Percentiles rank a stretch among this genome's conserved stretches.
Evolutionary conservation across 2,797 vertebrate genomes (phyloP).

Genomic region (Babyrousa celebensis): DNA sequence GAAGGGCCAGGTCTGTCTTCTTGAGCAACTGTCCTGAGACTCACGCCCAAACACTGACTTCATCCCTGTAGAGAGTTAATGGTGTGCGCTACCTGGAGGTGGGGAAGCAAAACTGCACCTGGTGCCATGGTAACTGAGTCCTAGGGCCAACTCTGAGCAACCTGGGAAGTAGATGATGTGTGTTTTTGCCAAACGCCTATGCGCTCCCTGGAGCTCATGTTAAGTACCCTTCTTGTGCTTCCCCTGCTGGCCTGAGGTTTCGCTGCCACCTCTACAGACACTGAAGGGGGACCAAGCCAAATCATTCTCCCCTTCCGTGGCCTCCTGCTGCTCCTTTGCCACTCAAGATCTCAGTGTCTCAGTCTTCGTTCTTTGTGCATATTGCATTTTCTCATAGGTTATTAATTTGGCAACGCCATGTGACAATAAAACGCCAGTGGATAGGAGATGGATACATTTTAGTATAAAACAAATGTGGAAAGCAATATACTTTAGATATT

Average conservation of each 20-base stretch:
- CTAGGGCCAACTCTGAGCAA: not conserved
- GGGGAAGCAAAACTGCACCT: fast-evolving
- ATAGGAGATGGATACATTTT: not conserved
- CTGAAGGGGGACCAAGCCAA: fast-evolving
- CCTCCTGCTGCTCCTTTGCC: not conserved
- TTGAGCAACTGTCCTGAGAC: not conserved
- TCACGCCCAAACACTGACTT: not conserved
- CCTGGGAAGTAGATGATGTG: fast-evolving
- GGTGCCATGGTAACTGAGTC: not conserved
- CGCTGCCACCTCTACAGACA: not conserved
- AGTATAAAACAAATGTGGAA: not conserved
- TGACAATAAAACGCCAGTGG: not conserved
- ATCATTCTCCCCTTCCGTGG: not conserved
- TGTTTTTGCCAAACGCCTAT: not conserved
- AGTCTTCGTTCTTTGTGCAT: not conserved
- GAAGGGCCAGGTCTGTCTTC: not conserved
- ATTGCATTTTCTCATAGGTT: not conserved
- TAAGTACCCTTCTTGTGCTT: not conserved
- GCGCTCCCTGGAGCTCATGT: fast-evolving
- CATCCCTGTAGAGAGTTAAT: not conserved
- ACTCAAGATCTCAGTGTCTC: not conserved
- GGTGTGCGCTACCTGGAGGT: no score
- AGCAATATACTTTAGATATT: not conserved
- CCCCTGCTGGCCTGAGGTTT: not conserved
- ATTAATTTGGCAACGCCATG: not conserved